These are phyloP conservation scores for Aramus guarauna DNA, from an alignment of 2,113 vertebrate species.

Conservation along the genomic window DNA sequence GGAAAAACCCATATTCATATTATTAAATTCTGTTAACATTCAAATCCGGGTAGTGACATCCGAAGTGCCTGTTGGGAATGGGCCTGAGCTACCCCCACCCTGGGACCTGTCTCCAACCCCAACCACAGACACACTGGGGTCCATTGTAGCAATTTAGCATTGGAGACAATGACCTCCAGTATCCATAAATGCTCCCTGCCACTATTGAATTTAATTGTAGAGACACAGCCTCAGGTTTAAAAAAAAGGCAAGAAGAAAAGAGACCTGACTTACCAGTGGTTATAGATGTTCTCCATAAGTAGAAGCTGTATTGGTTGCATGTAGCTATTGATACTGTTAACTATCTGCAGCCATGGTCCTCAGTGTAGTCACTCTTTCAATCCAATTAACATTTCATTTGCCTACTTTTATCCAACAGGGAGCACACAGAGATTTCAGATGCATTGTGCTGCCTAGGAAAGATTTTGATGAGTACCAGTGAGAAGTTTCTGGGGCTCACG, in stretches of 20 bases:
- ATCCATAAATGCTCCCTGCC: background rate
- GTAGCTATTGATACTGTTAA: background rate
- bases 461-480: background rate
- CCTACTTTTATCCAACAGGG: background rate
- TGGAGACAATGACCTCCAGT: background rate
- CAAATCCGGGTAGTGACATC: background rate
- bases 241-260: background rate
- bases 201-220: background rate
- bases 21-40: background rate
- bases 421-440: background rate
- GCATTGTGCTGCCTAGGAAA: background rate
- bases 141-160: background rate
- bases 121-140: accelerated
- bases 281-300: background rate
- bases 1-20: background rate
- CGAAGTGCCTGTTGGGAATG: background rate
- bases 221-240: background rate
- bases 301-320: background rate
- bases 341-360: background rate
- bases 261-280: background rate
- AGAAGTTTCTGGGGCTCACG: background rate
- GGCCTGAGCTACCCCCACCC: background rate
- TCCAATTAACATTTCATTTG: background rate
- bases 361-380: background rate
- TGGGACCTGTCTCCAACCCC: accelerated